phyloP scores from a whole-genome alignment of 1,140 invertebrate species.

The Piezodorus guildinii region DNA sequence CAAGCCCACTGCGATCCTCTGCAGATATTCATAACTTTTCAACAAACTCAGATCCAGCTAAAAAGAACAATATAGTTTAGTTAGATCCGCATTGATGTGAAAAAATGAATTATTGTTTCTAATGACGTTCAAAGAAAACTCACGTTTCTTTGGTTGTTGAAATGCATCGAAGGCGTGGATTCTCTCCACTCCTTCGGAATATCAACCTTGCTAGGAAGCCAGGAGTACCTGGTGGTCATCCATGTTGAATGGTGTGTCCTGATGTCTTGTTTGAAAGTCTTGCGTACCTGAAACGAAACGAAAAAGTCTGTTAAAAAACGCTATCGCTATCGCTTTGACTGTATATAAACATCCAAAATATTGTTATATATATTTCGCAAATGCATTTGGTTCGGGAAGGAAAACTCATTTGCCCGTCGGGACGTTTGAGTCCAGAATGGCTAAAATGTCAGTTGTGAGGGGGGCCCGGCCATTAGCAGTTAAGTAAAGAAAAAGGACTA shows the following conservation, averaged over 20 bases:
- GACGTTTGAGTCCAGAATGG: too few relatives aligned
- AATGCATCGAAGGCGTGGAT: not conserved
- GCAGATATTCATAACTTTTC: constrained; percentile 46
- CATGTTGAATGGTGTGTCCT: not conserved
- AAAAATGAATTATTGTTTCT: not conserved
- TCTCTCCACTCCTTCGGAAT: constrained; percentile 10
- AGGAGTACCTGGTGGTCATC: not conserved
- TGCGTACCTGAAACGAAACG: not conserved
- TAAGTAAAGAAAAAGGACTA: too few relatives aligned
- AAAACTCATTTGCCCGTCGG: too few relatives aligned
- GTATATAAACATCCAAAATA: too few relatives aligned
- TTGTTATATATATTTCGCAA: too few relatives aligned
- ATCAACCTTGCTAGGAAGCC: constrained; percentile 5
- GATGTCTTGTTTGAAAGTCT: not conserved
- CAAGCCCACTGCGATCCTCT: constrained; percentile 50
- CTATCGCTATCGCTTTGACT: too few relatives aligned
- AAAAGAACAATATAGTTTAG: too few relatives aligned
- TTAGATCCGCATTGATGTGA: too few relatives aligned
- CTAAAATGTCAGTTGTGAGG: too few relatives aligned
- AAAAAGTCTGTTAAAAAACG: too few relatives aligned
- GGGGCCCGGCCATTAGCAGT: too few relatives aligned
- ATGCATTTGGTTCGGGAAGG: too few relatives aligned
- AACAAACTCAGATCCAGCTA: constrained; percentile 43
- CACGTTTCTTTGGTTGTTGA: not conserved
- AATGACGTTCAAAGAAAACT: not conserved